These are phyloP conservation scores for Lepilemur ruficaudatus DNA, from an alignment of 2,797 vertebrate species.

Conservation along the genomic window DNA sequence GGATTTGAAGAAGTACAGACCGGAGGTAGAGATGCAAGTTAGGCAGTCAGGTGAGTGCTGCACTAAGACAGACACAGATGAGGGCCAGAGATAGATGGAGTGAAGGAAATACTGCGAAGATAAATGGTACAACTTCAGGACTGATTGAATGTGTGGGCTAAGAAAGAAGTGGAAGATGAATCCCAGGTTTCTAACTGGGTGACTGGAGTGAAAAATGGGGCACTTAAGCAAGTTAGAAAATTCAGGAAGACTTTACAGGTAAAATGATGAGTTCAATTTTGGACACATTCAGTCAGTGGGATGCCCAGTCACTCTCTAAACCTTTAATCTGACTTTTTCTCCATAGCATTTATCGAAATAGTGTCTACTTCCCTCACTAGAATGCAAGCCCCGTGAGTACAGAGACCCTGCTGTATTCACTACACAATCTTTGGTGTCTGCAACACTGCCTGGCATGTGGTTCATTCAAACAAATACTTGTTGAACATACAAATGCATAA, in stretches of 20 bases:
- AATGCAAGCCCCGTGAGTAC: fast-evolving
- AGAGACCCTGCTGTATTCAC: not conserved
- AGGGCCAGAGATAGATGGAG: not conserved
- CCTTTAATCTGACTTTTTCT: not conserved
- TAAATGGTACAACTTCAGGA: not conserved
- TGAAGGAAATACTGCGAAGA: not conserved
- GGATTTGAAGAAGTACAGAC: not conserved
- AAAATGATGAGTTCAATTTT: not conserved
- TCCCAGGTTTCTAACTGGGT: not conserved
- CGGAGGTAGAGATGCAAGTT: not conserved
- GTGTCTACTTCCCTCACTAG: not conserved
- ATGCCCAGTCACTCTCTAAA: not conserved
- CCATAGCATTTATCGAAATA: not conserved
- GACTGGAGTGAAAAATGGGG: not conserved
- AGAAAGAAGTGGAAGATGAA: conserved; percentile 2
- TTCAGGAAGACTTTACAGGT: not conserved
- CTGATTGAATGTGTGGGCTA: not conserved
- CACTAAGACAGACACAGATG: not conserved
- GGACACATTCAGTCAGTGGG: not conserved
- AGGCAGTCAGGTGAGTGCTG: not conserved
- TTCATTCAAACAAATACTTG: not conserved
- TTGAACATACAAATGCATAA: not conserved
- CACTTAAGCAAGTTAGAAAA: conserved; percentile 1
- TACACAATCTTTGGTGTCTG: not conserved
- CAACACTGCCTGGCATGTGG: not conserved